Conservation (phyloP, 2,888 invertebrate genomes). For the Scaptomyza caliginosa region DNA sequence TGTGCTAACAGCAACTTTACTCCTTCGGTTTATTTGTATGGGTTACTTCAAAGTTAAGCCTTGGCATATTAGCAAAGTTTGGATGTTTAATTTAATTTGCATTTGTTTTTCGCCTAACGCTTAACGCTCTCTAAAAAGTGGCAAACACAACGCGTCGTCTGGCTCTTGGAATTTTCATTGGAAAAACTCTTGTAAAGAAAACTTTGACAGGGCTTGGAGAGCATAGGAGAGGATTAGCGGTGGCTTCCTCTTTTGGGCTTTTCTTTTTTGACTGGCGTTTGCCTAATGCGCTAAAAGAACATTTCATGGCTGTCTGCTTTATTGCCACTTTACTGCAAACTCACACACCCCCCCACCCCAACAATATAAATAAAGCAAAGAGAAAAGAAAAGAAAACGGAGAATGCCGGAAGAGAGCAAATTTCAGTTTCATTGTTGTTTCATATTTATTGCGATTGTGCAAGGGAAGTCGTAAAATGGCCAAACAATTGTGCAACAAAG, state of each 20-base stretch:
- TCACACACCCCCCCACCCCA: too few relatives aligned
- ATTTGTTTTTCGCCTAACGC: constrained; percentile 41
- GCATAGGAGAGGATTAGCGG: background rate
- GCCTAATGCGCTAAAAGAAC: constrained; percentile 26
- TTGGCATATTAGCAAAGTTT: constrained; percentile 73
- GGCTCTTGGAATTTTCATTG: constrained; percentile 55
- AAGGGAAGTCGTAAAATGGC: constrained; percentile 58
- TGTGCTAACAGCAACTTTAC: constrained; percentile 29
- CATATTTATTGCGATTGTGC: constrained; percentile 54
- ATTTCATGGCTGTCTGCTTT: constrained; percentile 28
- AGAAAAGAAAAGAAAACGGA: background rate
- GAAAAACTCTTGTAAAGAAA: constrained; percentile 27
- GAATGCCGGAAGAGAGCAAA: constrained; percentile 3
- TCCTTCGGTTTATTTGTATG: constrained; percentile 6
- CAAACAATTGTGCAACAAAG: constrained; percentile 57
- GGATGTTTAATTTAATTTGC: constrained; percentile 70
- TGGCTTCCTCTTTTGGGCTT: constrained; percentile 20
- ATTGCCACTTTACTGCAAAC: constrained; percentile 47
- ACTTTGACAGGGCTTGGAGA: background rate
- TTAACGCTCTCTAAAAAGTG: constrained; percentile 32
- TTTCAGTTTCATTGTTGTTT: constrained; percentile 52
- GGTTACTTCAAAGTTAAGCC: constrained; percentile 49
- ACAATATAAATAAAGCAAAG: too few relatives aligned
- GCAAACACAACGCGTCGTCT: constrained; percentile 17
- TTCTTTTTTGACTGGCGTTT: constrained; percentile 8